Percentiles rank a stretch among this genome's conserved stretches.
These are phyloP conservation scores for Myopa testacea DNA, from an alignment of 2,888 invertebrate species.

Conservation along the genomic window DNA sequence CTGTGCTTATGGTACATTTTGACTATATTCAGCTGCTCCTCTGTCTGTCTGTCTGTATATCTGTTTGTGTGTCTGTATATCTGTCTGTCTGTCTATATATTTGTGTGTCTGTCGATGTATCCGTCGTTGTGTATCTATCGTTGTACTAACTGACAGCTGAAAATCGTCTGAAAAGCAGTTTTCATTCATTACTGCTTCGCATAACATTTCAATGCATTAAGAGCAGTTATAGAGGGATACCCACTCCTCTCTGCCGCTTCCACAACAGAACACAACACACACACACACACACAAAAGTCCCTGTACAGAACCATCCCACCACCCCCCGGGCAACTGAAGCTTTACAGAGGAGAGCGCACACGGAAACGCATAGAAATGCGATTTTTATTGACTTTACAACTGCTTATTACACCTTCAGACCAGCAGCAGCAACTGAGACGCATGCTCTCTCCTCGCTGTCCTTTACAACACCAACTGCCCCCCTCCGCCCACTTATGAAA, in stretches of 20 bases:
- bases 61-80: neutral
- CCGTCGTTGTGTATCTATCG: neutral
- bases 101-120: too few relatives aligned
- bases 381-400: slow-evolving; percentile 36
- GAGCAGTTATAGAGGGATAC: neutral
- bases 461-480: neutral
- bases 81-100: neutral
- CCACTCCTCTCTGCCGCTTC: neutral
- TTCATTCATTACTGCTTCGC: slow-evolving; percentile 27
- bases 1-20: neutral
- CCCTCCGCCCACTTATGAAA: slow-evolving; percentile 21
- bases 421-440: neutral
- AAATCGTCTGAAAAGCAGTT: slow-evolving; percentile 22
- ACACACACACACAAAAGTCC: neutral
- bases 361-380: slow-evolving; percentile 19
- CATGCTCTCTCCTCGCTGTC: neutral
- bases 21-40: neutral
- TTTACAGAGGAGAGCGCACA: neutral
- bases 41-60: neutral
- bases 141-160: neutral
- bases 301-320: neutral
- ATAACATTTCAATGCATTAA: neutral
- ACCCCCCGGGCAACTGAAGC: neutral
- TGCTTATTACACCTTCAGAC: slow-evolving; percentile 6
- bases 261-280: neutral